Evolutionary conservation across 2,113 vertebrate genomes (phyloP).

Genomic region (Isurus oxyrinchus): DNA sequence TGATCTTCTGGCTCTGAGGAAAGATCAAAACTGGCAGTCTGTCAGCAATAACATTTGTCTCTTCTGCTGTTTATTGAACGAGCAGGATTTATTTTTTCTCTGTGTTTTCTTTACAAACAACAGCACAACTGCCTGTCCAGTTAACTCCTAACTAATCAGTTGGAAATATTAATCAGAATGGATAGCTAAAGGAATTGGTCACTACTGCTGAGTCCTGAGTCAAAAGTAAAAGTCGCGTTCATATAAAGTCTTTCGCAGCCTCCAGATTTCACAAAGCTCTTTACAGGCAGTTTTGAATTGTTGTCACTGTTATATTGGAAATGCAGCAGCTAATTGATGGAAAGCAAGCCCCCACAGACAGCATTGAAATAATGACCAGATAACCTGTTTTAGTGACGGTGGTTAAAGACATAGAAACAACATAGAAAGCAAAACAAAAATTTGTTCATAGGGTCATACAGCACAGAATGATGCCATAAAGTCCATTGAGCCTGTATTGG

Average conservation of each 20-base stretch:
- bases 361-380: neutral
- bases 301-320: neutral
- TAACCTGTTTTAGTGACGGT: neutral
- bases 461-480: neutral
- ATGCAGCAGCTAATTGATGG: neutral
- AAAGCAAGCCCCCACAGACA: neutral
- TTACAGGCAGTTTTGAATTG: neutral
- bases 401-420: neutral
- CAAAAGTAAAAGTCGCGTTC: neutral
- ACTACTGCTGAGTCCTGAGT: neutral
- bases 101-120: neutral
- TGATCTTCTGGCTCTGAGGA: neutral
- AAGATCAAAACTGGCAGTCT: neutral
- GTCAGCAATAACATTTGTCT: neutral
- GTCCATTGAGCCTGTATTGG: neutral
- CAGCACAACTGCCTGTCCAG: neutral
- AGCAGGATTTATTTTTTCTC: neutral
- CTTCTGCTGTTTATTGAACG: neutral
- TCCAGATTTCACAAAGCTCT: neutral
- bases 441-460: neutral
- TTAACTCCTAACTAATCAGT: neutral
- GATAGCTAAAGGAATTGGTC: neutral
- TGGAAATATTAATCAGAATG: neutral
- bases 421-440: neutral
- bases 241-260: neutral